Percentiles rank a stretch among this genome's conserved stretches.
Conservation (phyloP, 2,888 invertebrate genomes). For the Cylindroiulus punctatus region DNA sequence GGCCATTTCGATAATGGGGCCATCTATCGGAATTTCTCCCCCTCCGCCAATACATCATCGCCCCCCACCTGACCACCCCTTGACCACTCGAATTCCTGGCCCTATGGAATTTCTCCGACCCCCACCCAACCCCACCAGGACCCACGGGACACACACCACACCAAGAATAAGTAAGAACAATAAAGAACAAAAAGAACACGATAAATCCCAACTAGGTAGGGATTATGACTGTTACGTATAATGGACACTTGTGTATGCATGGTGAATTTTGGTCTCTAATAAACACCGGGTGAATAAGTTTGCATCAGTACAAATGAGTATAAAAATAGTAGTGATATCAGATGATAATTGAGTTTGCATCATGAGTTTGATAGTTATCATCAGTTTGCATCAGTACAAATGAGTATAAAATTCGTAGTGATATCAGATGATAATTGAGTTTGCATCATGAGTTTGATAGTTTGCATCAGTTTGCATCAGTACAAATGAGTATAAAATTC, state of each 20-base stretch:
- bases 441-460: no score
- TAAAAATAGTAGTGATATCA: no score
- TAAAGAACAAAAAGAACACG: background rate
- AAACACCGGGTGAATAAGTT: background rate
- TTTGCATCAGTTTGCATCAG: no score
- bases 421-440: no score
- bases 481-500: no score
- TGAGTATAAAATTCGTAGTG: no score
- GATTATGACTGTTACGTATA: no score
- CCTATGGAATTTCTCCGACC: background rate
- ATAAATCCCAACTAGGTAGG: background rate
- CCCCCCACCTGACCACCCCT: background rate
- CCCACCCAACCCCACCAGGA: background rate
- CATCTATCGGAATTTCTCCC: conserved; percentile 12
- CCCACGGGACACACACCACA: background rate
- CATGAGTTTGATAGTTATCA: no score
- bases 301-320: no score
- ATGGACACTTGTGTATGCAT: no score
- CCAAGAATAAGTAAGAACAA: background rate
- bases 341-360: no score
- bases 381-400: no score
- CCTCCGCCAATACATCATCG: background rate
- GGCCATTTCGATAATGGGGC: conserved; percentile 46
- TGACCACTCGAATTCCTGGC: background rate
- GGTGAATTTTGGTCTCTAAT: conserved; percentile 14